Percentiles rank a stretch among this genome's conserved stretches.
Evolutionary conservation across 1,140 invertebrate species (phyloP).

Genomic region (Leptinotarsa defecta): DNA sequence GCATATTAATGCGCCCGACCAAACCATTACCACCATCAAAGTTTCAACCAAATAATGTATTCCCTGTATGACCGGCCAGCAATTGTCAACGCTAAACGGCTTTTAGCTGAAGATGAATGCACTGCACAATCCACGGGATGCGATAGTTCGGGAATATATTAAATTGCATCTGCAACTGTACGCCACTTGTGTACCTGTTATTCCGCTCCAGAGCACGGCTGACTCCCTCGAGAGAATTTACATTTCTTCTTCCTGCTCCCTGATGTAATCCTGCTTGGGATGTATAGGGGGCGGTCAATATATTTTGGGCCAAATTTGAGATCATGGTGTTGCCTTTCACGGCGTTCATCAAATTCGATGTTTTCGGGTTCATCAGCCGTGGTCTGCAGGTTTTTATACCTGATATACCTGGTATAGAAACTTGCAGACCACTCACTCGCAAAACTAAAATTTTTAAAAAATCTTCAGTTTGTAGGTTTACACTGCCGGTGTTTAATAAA

Average conservation of each 20-base stretch:
- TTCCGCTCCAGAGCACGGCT: constrained; percentile 31
- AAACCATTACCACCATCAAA: constrained; percentile 8
- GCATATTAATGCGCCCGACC: constrained; percentile 15
- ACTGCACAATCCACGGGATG: constrained; percentile 29
- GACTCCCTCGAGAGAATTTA: constrained; percentile 11
- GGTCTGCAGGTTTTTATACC: too few species aligned
- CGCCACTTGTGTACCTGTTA: constrained; percentile 43
- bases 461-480: too few species aligned
- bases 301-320: neutral
- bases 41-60: constrained; percentile 2
- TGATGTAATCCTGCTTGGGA: constrained; percentile 1
- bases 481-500: too few species aligned
- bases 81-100: constrained; percentile 43
- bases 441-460: too few species aligned
- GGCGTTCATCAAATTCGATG: too few species aligned
- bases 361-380: too few species aligned
- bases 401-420: too few species aligned
- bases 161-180: constrained; percentile 33
- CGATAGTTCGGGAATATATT: constrained; percentile 42
- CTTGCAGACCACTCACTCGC: too few species aligned
- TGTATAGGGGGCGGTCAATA: neutral
- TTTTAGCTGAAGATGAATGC: constrained; percentile 39
- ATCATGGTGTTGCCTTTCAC: too few species aligned
- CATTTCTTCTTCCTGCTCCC: constrained; percentile 6
- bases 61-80: constrained; percentile 15